Percentiles rank a stretch among this genome's conserved stretches.
Evolutionary conservation across 2,888 invertebrate species (phyloP).

Genomic region (Pyralis farinalis): DNA sequence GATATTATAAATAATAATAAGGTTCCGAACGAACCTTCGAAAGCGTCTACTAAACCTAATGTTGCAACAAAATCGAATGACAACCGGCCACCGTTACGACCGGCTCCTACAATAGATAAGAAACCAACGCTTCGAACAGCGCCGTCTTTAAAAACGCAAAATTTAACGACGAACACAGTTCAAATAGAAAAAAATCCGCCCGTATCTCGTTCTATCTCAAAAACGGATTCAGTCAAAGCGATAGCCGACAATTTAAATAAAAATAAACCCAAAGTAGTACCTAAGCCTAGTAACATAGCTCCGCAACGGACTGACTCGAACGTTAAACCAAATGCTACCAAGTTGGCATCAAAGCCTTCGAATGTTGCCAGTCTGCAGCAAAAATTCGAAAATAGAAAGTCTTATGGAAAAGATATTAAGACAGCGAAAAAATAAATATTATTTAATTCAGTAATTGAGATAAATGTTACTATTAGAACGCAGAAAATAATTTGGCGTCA

Average conservation of each 20-base stretch:
- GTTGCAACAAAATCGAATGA: constrained; percentile 62
- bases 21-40: constrained; percentile 60
- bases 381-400: constrained; percentile 86
- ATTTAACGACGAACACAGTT: constrained; percentile 45
- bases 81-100: constrained; percentile 59
- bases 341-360: constrained; percentile 80
- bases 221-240: constrained; percentile 64
- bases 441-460: background rate
- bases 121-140: constrained; percentile 51
- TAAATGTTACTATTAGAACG: no score
- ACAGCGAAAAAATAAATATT: constrained; percentile 49
- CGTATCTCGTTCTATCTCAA: constrained; percentile 51
- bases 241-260: constrained; percentile 73
- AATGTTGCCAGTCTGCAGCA: constrained; percentile 90
- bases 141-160: constrained; percentile 49
- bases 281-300: constrained; percentile 53
- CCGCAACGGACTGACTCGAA: constrained; percentile 51
- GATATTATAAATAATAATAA: constrained; percentile 82
- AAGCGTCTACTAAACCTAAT: constrained; percentile 64
- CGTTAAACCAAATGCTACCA: constrained; percentile 60
- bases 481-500: no score
- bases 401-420: constrained; percentile 62
- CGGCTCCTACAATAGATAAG: constrained; percentile 59
- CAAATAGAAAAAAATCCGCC: constrained; percentile 49
- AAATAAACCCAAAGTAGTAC: constrained; percentile 70